Evolutionary conservation across 2,797 vertebrate species (phyloP), one percentile per base, ranked within the genome.

Genomic region (Enteromius fasciolatus): DNA sequence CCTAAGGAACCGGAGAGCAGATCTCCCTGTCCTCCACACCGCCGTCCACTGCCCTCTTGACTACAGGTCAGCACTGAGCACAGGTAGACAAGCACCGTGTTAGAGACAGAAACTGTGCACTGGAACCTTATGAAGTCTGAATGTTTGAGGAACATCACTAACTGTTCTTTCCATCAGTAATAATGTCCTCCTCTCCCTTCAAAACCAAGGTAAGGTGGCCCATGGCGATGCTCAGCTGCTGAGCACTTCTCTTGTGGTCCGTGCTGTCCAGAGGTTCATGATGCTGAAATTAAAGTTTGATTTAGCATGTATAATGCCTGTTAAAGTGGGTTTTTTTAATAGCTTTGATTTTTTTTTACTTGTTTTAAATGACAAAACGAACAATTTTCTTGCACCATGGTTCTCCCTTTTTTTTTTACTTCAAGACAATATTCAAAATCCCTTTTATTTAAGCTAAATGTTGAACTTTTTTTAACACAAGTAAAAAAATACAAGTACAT

Each of bases 21-120:
- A 86, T 99, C 98, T 0, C 98, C 98, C 88, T 99, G 98, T 57
- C 98, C 98, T 0, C 98, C 98, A 50, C 98, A 99, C 83, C 98
- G 92, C 78, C 98, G 96, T 84, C 94, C 93, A 81, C 98, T 99
- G 89, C 98, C 98, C 89, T 96, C 95, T 0, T 92, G 91, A 69
- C 90, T 95, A 90, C 98, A 99, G 0, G 92, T 91, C 3, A 98
- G 92, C 59, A 98, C 98, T 99, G 87, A 0, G 85, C 46, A 67
- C 14, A 77, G 41, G 18, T 10, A 63, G 14, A 76, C 68, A 39
- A 48, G 17, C 44, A 64, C 39, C 11, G 23, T 1, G 12, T 81
- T 52, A 81, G 17, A 73, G 12, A 81, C 10, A 59, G 28, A 46
- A 46, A n/a, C 1, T 1, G 41, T 11, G 4, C 2, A 7, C 5